Evolutionary conservation across 2,888 invertebrate species (phyloP).

Genomic region (Rutpela maculata): DNA sequence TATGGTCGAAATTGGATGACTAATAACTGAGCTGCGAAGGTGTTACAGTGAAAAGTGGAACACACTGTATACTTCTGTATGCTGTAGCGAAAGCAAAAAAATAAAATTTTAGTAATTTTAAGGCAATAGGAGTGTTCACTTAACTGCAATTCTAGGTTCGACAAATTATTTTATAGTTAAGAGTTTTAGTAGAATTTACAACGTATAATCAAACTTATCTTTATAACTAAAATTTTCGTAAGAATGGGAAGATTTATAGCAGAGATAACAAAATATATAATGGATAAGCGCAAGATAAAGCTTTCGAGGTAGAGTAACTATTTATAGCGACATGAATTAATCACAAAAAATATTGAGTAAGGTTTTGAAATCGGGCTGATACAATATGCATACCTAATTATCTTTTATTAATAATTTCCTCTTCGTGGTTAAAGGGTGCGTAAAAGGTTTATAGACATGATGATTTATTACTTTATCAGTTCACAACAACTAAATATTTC

Average conservation of each 20-base stretch:
- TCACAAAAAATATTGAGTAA: constrained; percentile 12
- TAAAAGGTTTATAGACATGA: constrained; percentile 33
- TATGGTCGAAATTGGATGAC: too few species aligned
- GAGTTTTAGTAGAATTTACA: too few species aligned
- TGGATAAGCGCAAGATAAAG: constrained; percentile 4
- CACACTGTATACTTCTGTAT: too few species aligned
- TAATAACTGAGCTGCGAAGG: too few species aligned
- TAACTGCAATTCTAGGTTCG: too few species aligned
- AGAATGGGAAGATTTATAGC: not conserved
- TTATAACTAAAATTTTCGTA: too few species aligned
- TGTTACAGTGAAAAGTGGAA: too few species aligned
- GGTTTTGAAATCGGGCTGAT: constrained; percentile 5
- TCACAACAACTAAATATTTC: constrained; percentile 27
- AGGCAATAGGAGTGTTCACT: too few species aligned
- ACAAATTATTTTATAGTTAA: too few species aligned
- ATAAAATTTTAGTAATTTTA: too few species aligned
- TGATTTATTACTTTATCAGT: constrained; percentile 38
- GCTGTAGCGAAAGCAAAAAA: too few species aligned
- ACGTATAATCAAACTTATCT: too few species aligned
- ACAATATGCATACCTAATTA: constrained; percentile 20
- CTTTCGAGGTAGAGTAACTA: constrained; percentile 3
- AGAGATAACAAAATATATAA: not conserved
- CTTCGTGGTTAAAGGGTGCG: constrained; percentile 23
- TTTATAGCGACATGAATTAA: not conserved
- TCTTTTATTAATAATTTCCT: constrained; percentile 26